A percentile compares a stretch with the other conserved stretches of the same genome.
These are phyloP conservation scores for Tricholauxania praeusta DNA, from an alignment of 2,888 invertebrate genomes.

Conservation along the genomic window DNA sequence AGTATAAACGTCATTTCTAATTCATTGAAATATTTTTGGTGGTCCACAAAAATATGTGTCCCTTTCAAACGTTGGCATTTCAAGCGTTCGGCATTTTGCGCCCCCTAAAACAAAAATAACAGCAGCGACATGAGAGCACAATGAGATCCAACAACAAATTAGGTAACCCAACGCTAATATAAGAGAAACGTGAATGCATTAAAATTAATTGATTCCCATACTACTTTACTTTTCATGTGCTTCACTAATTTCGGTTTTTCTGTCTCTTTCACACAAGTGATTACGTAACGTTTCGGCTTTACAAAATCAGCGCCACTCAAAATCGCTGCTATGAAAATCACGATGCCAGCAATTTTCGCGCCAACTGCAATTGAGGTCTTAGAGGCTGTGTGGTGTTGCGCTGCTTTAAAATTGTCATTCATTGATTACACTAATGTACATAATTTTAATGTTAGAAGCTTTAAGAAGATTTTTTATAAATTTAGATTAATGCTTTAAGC, in stretches of 20 bases:
- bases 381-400: too few species aligned
- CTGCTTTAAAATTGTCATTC: too few species aligned
- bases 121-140: slow-evolving; percentile 6
- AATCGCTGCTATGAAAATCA: too few species aligned
- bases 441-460: too few species aligned
- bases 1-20: too few species aligned
- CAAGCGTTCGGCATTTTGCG: neutral
- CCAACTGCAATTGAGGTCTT: too few species aligned
- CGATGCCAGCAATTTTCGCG: too few species aligned
- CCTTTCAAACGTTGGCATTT: neutral
- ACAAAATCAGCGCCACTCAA: too few species aligned
- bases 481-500: too few species aligned
- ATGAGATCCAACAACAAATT: neutral
- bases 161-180: neutral
- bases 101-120: neutral
- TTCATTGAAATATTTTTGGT: neutral
- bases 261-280: neutral
- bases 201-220: slow-evolving; percentile 24
- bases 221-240: slow-evolving; percentile 18
- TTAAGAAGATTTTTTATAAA: too few species aligned
- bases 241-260: slow-evolving; percentile 12
- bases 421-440: too few species aligned
- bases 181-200: slow-evolving; percentile 1
- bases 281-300: too few species aligned
- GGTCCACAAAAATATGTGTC: neutral